These are phyloP conservation scores for Mus caroli DNA, from an alignment of 2,797 vertebrate genomes.

Conservation along the genomic window DNA sequence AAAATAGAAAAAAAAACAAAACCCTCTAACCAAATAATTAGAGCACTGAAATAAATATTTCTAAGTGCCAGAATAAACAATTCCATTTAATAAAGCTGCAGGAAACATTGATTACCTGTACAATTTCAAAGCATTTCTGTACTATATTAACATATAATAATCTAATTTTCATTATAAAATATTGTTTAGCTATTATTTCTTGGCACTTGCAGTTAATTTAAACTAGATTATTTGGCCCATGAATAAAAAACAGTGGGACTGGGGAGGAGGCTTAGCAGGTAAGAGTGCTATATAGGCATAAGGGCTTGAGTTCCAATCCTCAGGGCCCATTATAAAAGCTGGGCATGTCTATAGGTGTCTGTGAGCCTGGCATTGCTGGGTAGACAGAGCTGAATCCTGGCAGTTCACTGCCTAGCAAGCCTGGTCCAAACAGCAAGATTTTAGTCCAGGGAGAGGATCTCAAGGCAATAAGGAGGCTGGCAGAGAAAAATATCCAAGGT, in stretches of 20 bases:
- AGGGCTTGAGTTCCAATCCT: too few relatives aligned
- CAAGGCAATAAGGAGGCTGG: neutral
- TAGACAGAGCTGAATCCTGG: neutral
- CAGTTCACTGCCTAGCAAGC: neutral
- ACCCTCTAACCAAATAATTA: conserved; percentile 47
- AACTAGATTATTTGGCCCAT: conserved; percentile 13
- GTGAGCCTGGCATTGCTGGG: neutral
- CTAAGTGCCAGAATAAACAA: conserved; percentile 42
- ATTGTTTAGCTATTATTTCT: conserved; percentile 43
- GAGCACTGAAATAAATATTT: conserved; percentile 58
- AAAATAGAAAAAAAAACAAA: conserved; percentile 51
- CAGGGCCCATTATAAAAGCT: neutral
- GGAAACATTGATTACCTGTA: conserved; percentile 31
- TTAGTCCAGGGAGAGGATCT: neutral
- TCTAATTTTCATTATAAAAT: conserved; percentile 24
- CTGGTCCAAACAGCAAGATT: neutral
- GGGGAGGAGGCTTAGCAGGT: too few relatives aligned
- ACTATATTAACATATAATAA: neutral
- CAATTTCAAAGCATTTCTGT: conserved; percentile 19
- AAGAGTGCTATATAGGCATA: neutral
- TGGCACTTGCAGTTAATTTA: conserved; percentile 35
- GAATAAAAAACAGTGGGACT: neutral
- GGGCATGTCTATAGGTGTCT: neutral
- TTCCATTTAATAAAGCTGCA: conserved; percentile 17
- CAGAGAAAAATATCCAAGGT: neutral